Evolutionary conservation across 1,140 invertebrate genomes (phyloP), one percentile per base, ranked within the genome.

Genomic region (Dufourea novaeangliae): DNA sequence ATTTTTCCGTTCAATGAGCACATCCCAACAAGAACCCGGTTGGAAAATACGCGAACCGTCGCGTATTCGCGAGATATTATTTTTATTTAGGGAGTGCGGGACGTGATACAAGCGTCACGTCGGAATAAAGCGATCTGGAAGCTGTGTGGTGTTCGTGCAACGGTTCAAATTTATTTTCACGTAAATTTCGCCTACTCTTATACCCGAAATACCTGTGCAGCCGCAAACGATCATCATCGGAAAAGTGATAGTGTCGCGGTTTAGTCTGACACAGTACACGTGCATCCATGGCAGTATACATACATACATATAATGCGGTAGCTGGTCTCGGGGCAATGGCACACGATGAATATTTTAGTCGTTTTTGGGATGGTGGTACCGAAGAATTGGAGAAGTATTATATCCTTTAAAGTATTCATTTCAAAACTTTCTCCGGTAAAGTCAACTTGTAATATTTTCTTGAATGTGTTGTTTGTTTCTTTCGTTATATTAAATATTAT

Each of bases 201-300:
- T 61, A 69, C 29, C n/a, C 66, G 73, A 76, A 69, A 76, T 76
- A 61, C 73, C 54, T 69, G 73, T n/a, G 41, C 73, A 44, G 25
- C 73, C 64, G 32, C 73, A 69, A 76, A 76, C 73, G 73, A 69
- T 76, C 73, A 69, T 76, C 73, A 76, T 76, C 73, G 73, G 73
- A 76, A 76, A 76, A 76, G 73, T 76, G 73, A 76, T 76, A 76
- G 73, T 69, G 66, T 76, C 66, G 73, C 73, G 73, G 73, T 76
- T 76, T 52, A 32, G 64, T 69, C 64, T 22, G 73, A 76, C 64
- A 59, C 73, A 12, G 22, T 69, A 59, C 50, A 69, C 32, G 52
- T n/a, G n/a, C n/a, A n/a, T n/a, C n/a, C n/a, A n/a, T n/a, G n/a
- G n/a, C n/a, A n/a, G n/a, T n/a, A n/a, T n/a, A n/a, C n/a, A n/a